These are phyloP conservation scores for Kryptolebias marmoratus DNA, from an alignment of 2,113 vertebrate species.

Conservation along the genomic window DNA sequence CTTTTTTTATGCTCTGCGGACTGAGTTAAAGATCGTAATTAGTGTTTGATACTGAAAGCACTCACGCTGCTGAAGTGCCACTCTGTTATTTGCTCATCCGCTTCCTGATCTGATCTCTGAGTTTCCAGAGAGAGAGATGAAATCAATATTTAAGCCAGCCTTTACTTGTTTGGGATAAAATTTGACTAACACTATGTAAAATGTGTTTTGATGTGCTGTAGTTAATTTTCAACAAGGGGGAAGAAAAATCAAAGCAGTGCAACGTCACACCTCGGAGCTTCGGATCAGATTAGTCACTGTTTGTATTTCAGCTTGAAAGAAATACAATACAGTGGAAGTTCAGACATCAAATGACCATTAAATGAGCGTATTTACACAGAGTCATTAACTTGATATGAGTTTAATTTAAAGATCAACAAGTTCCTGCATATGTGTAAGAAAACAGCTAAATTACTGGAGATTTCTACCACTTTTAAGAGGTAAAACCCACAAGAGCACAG, in stretches of 20 bases:
- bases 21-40: neutral
- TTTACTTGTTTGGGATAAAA: neutral
- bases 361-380: conserved; percentile 12
- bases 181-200: neutral
- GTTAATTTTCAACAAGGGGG: neutral
- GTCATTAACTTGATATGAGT: conserved; percentile 2
- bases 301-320: conserved; percentile 25
- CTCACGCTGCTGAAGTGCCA: neutral
- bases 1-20: conserved; percentile 5
- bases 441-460: neutral
- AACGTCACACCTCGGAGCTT: conserved; percentile 52
- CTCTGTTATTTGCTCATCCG: neutral
- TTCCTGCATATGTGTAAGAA: neutral
- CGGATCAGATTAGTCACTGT: conserved; percentile 58
- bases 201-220: neutral
- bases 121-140: neutral
- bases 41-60: neutral
- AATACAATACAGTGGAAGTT: neutral
- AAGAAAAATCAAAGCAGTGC: neutral
- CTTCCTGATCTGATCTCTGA: too few relatives aligned
- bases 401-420: neutral
- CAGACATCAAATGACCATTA: neutral
- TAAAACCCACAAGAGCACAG: neutral
- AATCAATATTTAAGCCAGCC: neutral
- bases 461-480: neutral